Evolutionary conservation across 23 tunicate genomes (phyloP).

Genomic region (Diplosoma virens): DNA sequence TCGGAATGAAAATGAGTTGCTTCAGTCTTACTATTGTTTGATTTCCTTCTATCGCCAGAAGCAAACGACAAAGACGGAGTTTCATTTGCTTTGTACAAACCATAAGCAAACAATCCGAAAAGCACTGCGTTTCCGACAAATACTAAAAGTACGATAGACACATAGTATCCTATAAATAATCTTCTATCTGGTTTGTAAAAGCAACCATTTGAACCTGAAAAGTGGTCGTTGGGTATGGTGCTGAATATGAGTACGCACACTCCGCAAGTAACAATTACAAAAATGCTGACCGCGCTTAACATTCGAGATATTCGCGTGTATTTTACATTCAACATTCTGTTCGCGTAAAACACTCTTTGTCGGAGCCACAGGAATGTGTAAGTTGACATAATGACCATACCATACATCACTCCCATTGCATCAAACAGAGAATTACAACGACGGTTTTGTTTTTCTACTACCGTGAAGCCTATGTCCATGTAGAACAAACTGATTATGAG

Average conservation of each 20-base stretch:
- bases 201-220: slow-evolving; percentile 24
- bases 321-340: slow-evolving; percentile 41
- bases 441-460: not conserved
- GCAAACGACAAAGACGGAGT: too few relatives aligned
- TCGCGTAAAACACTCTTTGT: slow-evolving; percentile 44
- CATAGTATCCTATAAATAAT: too few relatives aligned
- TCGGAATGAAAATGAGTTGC: too few relatives aligned
- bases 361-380: slow-evolving; percentile 58
- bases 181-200: too few relatives aligned
- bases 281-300: slow-evolving; percentile 35
- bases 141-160: too few relatives aligned
- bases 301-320: slow-evolving; percentile 8
- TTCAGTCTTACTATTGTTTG: too few relatives aligned
- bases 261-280: slow-evolving; percentile 20
- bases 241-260: not conserved
- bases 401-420: slow-evolving; percentile 4
- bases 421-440: slow-evolving; percentile 46
- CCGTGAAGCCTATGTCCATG: not conserved
- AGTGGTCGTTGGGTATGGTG: slow-evolving; percentile 22
- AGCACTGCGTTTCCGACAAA: too few relatives aligned
- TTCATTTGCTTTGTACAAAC: too few relatives aligned
- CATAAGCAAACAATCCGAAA: too few relatives aligned
- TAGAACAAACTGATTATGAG: not conserved
- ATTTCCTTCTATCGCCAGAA: too few relatives aligned
- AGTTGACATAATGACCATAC: slow-evolving; percentile 6